These are phyloP conservation scores for Trichopria drosophilae DNA, from an alignment of 2,888 invertebrate genomes.

Conservation along the genomic window DNA sequence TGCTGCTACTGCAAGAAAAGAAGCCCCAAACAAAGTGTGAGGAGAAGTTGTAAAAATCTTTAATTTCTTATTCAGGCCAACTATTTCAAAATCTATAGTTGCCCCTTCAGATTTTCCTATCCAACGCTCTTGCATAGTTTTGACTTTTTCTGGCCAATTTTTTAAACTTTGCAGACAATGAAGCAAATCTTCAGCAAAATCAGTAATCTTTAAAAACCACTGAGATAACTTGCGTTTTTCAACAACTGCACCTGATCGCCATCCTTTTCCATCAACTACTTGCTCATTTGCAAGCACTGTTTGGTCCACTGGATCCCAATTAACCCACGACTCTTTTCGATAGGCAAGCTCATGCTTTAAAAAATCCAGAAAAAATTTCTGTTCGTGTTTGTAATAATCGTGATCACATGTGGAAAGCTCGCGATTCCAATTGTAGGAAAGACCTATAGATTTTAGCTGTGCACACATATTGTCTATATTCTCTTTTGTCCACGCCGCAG, in stretches of 20 bases:
- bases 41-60: slow-evolving; percentile 23
- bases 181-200: slow-evolving; percentile 25
- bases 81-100: slow-evolving; percentile 14
- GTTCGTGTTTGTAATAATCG: slow-evolving; percentile 16
- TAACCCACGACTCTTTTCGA: slow-evolving; percentile 14
- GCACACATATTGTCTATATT: slow-evolving; percentile 18
- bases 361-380: slow-evolving; percentile 17
- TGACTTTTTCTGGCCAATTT: slow-evolving; percentile 25
- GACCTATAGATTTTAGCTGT: slow-evolving; percentile 14
- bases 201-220: slow-evolving; percentile 27
- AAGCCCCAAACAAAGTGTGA: slow-evolving; percentile 20
- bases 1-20: slow-evolving; percentile 21
- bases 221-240: slow-evolving; percentile 19
- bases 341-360: slow-evolving; percentile 13
- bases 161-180: slow-evolving; percentile 16
- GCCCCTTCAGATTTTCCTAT: slow-evolving; percentile 22
- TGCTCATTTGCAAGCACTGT: slow-evolving; percentile 28
- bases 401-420: slow-evolving; percentile 17
- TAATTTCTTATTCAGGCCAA: slow-evolving; percentile 11
- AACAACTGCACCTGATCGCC: slow-evolving; percentile 20
- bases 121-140: slow-evolving; percentile 22
- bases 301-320: slow-evolving; percentile 17
- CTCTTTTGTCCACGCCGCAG: slow-evolving; percentile 13
- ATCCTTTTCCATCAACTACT: slow-evolving; percentile 20
- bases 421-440: slow-evolving; percentile 12